Evolutionary conservation across 2,113 vertebrate species (phyloP), one percentile per base, ranked within the genome.

Genomic region (Zosterops borbonicus): DNA sequence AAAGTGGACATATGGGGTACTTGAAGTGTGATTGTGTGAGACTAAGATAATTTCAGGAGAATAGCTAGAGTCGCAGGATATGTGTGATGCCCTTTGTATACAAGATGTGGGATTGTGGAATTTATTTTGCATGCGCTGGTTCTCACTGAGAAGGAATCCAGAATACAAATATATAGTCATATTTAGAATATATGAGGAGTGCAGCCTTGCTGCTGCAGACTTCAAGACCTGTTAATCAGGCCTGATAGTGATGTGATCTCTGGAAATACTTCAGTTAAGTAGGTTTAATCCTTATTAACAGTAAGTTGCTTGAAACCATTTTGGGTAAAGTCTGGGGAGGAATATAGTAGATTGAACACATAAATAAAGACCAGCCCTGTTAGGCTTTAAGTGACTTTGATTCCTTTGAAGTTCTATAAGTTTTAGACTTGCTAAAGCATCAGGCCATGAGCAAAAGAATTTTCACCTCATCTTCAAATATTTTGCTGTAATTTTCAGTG

Each of bases 21-120:
- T 88, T 83, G 96, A 97, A 97, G 96, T 97, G 97, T 97, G 96
- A 97, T 83, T 95, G 96, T 97, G 96, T 96, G 97, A 97, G 96
- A 95, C 96, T 97, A 93, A 93, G 86, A 95, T 94, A 93, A 93
- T 96, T 96, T 95, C 95, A 95, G 95, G 88, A 97, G 90, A 92
- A 92, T 96, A 96, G 88, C 70, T 97, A 88, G 73, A 97, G 41
- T 94, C 4, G 5, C 94, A 84, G 89, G 92, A 96, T 94, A 90
- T 94, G 95, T 96, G 94, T 90, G 91, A 83, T 96, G 92, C 91
- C 95, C 95, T 96, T 96, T 96, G 96, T 96, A 55, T 93, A 79
- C 92, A 62, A 82, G 89, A 89, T 92, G 89, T 87, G 88, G 91
- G 89, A 73, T 62, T 92, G 86, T 88, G 80, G 93, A 93, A 94